Percentiles rank a stretch among this genome's conserved stretches.
phyloP scores from a whole-genome alignment of 2,888 invertebrate species.

The Protula sp. region DNA sequence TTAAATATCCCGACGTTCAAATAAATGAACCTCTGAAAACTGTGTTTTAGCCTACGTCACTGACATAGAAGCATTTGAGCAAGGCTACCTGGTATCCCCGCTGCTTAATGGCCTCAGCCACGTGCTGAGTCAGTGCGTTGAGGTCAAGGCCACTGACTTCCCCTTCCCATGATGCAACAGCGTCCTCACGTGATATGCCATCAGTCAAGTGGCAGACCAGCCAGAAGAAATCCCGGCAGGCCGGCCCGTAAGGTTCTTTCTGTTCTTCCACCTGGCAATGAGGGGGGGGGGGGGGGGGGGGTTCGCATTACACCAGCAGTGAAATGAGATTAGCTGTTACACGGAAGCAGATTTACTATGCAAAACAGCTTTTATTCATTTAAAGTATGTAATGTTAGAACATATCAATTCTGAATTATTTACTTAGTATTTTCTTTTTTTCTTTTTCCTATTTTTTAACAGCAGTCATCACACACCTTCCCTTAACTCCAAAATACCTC shows the following conservation, averaged over 20 bases:
- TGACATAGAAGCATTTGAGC: no score
- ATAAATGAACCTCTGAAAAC: no score
- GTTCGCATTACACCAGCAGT: background rate
- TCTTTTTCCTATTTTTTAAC: no score
- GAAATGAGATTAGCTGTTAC: background rate
- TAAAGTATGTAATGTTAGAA: no score
- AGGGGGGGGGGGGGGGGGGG: no score
- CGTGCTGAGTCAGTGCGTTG: conserved; percentile 64
- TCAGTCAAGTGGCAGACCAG: conserved; percentile 82
- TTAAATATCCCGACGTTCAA: no score
- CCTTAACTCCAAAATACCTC: no score
- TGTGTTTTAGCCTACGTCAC: no score
- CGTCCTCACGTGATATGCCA: conserved; percentile 60
- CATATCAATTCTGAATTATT: no score
- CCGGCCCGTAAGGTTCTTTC: conserved; percentile 86
- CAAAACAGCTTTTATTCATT: background rate
- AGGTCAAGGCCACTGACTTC: conserved; percentile 59
- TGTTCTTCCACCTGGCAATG: conserved; percentile 26
- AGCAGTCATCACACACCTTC: no score
- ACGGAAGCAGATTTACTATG: background rate
- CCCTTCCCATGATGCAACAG: conserved; percentile 40
- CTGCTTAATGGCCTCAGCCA: conserved; percentile 69
- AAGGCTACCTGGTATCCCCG: conserved; percentile 79
- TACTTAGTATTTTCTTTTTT: no score
- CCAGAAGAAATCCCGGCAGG: conserved; percentile 93